A percentile compares a stretch with the other conserved stretches of the same genome.
Conservation (phyloP, 2,888 invertebrate species). For the Campoplex nolae region DNA sequence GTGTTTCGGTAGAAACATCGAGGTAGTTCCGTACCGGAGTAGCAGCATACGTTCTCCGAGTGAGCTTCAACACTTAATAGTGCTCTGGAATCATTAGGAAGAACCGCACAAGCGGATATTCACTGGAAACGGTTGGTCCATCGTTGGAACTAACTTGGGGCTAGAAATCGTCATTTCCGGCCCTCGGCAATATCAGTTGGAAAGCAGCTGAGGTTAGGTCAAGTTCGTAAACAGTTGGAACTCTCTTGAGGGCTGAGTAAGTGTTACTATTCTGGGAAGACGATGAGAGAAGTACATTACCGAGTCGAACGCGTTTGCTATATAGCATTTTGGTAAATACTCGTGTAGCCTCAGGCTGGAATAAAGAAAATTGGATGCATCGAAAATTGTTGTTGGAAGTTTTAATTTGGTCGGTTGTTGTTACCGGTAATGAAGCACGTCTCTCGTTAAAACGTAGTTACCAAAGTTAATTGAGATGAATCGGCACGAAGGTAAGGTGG, state of each 20-base stretch:
- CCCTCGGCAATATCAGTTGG: slow-evolving; percentile 42
- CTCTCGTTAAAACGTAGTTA: slow-evolving; percentile 71
- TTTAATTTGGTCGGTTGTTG: not conserved
- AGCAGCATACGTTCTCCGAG: slow-evolving; percentile 45
- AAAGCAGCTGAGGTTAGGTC: slow-evolving; percentile 27
- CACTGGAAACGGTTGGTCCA: slow-evolving; percentile 55
- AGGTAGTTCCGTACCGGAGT: slow-evolving; percentile 22
- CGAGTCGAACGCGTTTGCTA: slow-evolving; percentile 12
- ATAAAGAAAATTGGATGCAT: not conserved
- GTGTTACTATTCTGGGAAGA: slow-evolving; percentile 37
- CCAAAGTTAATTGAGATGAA: slow-evolving; percentile 76
- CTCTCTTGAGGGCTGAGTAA: slow-evolving; percentile 48
- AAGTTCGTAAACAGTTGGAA: slow-evolving; percentile 28
- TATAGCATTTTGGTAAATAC: not conserved
- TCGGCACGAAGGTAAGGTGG: slow-evolving; percentile 52
- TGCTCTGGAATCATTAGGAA: slow-evolving; percentile 41
- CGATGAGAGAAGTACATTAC: slow-evolving; percentile 40
- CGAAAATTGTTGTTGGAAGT: not conserved
- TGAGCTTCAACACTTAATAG: slow-evolving; percentile 30
- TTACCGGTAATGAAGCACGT: slow-evolving; percentile 38
- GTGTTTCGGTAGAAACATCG: slow-evolving; percentile 5
- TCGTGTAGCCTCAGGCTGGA: not conserved
- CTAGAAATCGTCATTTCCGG: slow-evolving; percentile 69
- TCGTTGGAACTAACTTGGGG: slow-evolving; percentile 74
- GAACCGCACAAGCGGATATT: slow-evolving; percentile 60